Evolutionary conservation across 2,113 vertebrate species (phyloP), one percentile per base, ranked within the genome.

Genomic region (Monarcha castaneiventris): DNA sequence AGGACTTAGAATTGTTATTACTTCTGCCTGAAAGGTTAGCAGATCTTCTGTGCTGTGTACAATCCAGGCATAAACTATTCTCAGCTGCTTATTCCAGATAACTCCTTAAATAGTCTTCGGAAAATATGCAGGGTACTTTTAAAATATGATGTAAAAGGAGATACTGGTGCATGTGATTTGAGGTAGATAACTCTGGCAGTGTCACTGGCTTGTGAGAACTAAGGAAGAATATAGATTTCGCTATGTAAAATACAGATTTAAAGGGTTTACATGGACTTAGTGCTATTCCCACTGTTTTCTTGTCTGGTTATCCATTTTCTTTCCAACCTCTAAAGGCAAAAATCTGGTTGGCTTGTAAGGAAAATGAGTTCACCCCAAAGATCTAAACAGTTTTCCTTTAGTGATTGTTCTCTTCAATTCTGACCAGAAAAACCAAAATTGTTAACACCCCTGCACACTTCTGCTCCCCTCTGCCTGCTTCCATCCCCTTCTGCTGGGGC

Each of bases 11-110:
- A 33, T 77, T 93, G 89, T 96, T 95, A 82, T 92, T 96, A 16
- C 83, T 91, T 92, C 90, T 93, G 93, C 79, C 64, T 78, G 80
- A 89, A 95, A 96, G 95, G 84, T 92, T 96, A 94, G 84, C 77
- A 90, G 80, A 87, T 78, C 80, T 92, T 88, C 76, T 55, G 52
- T 66, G 88, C 80, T 96, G 61, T 95, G 43, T 93, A 87, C 67
- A 94, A 33, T 71, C 76, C 69, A 9, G 11, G 86, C 86, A 82
- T 89, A 95, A 94, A 87, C 90, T 96, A 94, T 96, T 92, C 88
- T 82, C 84, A 84, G 90, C 69, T 82, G 73, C 90, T 92, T 94
- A 49, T 92, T 93, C 73, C 76, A 96, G 90, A 93, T 89, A 95
- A 90, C 86, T 94, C 96, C 96, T 93, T 96, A 94, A 97, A 97